phyloP scores from a whole-genome alignment of 2,888 invertebrate species.

The Diaphora mendica region DNA sequence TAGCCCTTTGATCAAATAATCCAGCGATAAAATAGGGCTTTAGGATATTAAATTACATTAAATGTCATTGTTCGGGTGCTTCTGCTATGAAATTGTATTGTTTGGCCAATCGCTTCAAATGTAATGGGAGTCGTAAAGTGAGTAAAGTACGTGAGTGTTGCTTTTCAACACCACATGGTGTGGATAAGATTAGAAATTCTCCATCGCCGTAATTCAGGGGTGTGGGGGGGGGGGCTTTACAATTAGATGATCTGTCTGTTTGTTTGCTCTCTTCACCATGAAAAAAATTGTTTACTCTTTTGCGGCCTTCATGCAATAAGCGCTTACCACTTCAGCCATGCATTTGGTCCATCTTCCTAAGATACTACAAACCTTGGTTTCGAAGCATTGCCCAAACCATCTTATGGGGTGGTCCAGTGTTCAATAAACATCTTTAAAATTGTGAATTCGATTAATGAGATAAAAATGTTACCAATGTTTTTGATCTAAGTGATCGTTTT shows the following conservation, averaged over 20 bases:
- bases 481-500: neutral
- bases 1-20: slow-evolving; percentile 87
- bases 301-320: neutral
- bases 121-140: slow-evolving; percentile 19
- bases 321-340: neutral
- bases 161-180: slow-evolving; percentile 17
- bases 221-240: neutral
- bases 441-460: too few relatives aligned
- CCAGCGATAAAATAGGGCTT: slow-evolving; percentile 82
- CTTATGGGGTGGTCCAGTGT: too few relatives aligned
- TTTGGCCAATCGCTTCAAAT: slow-evolving; percentile 18
- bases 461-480: too few relatives aligned
- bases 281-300: neutral
- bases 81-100: slow-evolving; percentile 59
- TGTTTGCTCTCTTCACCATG: neutral
- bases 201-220: neutral
- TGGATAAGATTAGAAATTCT: slow-evolving; percentile 18
- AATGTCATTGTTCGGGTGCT: slow-evolving; percentile 75
- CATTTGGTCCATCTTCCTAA: too few relatives aligned
- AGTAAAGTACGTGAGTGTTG: slow-evolving; percentile 2
- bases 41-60: slow-evolving; percentile 84
- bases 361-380: too few relatives aligned
- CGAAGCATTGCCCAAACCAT: too few relatives aligned
- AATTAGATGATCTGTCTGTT: neutral
- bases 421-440: too few relatives aligned